phyloP scores from a whole-genome alignment of 2,888 invertebrate genomes.

The Drosophila macrospina region DNA sequence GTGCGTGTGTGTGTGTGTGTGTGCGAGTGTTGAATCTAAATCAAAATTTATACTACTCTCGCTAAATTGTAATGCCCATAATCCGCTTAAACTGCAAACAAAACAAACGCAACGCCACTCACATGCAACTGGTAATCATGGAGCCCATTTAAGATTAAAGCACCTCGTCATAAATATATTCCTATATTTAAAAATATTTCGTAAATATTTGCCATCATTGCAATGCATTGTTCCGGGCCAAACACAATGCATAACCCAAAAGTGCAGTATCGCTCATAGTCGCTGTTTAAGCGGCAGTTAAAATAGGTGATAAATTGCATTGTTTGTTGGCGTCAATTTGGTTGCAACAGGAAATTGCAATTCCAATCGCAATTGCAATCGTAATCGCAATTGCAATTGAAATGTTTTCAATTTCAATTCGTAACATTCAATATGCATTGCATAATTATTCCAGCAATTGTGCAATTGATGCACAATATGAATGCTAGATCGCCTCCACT shows the following conservation, averaged over 20 bases:
- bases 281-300: slow-evolving; percentile 13
- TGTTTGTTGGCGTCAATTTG: slow-evolving; percentile 40
- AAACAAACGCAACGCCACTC: slow-evolving; percentile 25
- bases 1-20: no score
- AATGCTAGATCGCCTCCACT: background rate
- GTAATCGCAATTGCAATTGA: slow-evolving; percentile 47
- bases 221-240: background rate
- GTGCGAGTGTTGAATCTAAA: background rate
- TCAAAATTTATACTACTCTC: slow-evolving; percentile 17
- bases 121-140: slow-evolving; percentile 37
- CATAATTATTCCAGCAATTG: slow-evolving; percentile 42
- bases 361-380: slow-evolving; percentile 47
- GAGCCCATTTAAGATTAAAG: slow-evolving; percentile 59
- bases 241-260: slow-evolving; percentile 6
- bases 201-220: slow-evolving; percentile 28
- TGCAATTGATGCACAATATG: slow-evolving; percentile 14
- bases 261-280: slow-evolving; percentile 2
- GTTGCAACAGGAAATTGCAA: slow-evolving; percentile 63
- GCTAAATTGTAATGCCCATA: slow-evolving; percentile 38
- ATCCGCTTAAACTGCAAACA: slow-evolving; percentile 52
- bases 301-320: slow-evolving; percentile 49
- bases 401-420: slow-evolving; percentile 42
- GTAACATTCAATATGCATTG: slow-evolving; percentile 35
- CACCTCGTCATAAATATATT: slow-evolving; percentile 1
- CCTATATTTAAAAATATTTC: slow-evolving; percentile 1